Percentiles rank a stretch among this genome's conserved stretches.
Conservation (phyloP, 2,113 vertebrate genomes). For the Pimephales promelas region DNA sequence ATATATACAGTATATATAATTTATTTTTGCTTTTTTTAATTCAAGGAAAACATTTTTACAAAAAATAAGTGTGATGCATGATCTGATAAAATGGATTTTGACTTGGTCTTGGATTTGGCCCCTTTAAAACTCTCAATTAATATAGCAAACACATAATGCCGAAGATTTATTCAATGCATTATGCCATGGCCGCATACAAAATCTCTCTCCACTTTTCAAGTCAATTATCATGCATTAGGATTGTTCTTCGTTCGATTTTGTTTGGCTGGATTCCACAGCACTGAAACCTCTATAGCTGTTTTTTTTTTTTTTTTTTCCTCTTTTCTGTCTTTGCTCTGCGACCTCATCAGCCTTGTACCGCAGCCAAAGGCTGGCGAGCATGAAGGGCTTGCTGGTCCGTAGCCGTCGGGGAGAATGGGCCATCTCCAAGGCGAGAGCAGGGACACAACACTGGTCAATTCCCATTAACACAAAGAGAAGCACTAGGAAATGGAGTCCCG, state of each 20-base stretch:
- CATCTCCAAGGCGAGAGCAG: slow-evolving; percentile 28
- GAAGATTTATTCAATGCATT: slow-evolving; percentile 13
- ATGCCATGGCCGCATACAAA: not conserved
- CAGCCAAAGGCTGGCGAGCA: slow-evolving; percentile 15
- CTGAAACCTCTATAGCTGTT: slow-evolving; percentile 9
- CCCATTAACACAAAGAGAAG: slow-evolving; percentile 57
- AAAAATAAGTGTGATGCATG: no score
- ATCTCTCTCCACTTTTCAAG: slow-evolving; percentile 4
- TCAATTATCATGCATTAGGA: slow-evolving; percentile 14
- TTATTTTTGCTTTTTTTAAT: no score
- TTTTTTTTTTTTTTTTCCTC: slow-evolving; percentile 29
- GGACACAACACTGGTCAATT: slow-evolving; percentile 58
- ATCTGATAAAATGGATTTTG: no score
- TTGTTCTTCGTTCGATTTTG: not conserved
- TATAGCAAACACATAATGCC: not conserved
- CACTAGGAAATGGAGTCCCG: slow-evolving; percentile 42
- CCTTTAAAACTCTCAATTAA: not conserved
- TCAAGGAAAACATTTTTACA: no score
- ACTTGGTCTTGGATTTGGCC: not conserved
- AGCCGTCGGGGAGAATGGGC: slow-evolving; percentile 44
- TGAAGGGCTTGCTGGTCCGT: slow-evolving; percentile 35
- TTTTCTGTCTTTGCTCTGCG: not conserved
- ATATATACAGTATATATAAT: no score
- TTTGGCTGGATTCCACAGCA: slow-evolving; percentile 23
- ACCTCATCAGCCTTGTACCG: slow-evolving; percentile 40